A percentile compares a stretch with the other conserved stretches of the same genome.
phyloP scores from a whole-genome alignment of 2,113 vertebrate genomes.

The Hemiprocne comata region DNA sequence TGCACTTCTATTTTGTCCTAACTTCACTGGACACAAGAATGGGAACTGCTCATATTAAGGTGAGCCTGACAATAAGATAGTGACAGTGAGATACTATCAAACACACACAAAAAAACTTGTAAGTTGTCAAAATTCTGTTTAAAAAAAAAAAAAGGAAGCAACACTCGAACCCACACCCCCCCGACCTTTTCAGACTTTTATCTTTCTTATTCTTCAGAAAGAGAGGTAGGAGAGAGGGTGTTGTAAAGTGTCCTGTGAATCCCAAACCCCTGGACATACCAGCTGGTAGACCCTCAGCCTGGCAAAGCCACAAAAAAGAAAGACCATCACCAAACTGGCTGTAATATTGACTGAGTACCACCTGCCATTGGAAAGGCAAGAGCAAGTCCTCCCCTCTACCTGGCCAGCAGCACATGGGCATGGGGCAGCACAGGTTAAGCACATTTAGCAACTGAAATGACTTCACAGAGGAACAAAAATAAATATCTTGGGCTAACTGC shows the following conservation, averaged over 20 bases:
- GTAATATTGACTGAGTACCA: rapidly evolving
- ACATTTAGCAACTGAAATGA: neutral
- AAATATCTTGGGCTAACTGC: neutral
- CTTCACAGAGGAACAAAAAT: neutral
- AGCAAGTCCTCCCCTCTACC: neutral
- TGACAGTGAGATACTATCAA: neutral
- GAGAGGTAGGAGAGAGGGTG: neutral
- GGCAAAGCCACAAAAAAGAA: neutral
- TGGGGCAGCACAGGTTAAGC: neutral
- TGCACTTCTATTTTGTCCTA: neutral
- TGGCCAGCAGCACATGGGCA: neutral
- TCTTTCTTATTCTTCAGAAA: neutral
- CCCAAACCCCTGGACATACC: neutral
- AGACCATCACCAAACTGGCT: neutral
- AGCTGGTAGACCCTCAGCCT: neutral
- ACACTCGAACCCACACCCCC: neutral
- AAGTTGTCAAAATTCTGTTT: neutral
- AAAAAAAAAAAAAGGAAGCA: neutral
- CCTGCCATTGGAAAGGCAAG: neutral
- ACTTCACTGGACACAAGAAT: neutral
- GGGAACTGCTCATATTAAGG: neutral
- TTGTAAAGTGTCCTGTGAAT: neutral
- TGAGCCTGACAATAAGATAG: neutral
- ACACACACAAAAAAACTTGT: neutral
- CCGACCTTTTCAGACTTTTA: neutral